Evolutionary conservation across 2,888 invertebrate species (phyloP).

Genomic region (Salpingus planirostris): DNA sequence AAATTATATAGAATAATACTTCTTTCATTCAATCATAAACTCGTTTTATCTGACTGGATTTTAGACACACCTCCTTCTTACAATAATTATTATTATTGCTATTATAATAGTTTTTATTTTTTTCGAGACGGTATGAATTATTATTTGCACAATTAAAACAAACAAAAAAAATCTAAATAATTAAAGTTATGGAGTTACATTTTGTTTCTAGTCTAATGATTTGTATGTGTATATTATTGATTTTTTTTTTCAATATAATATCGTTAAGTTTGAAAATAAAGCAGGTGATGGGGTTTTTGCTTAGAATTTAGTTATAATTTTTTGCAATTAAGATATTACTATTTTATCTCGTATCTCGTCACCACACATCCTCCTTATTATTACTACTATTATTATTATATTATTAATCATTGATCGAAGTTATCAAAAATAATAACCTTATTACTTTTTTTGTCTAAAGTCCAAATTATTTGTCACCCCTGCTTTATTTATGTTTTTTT

Average conservation of each 20-base stretch:
- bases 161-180: no score
- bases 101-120: no score
- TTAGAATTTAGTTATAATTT: slow-evolving; percentile 27
- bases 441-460: slow-evolving; percentile 29
- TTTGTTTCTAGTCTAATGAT: slow-evolving; percentile 31
- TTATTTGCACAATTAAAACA: no score
- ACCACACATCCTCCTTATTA: slow-evolving; percentile 23
- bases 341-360: slow-evolving; percentile 23
- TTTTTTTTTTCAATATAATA: slow-evolving; percentile 22
- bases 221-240: slow-evolving; percentile 24
- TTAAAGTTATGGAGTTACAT: no score
- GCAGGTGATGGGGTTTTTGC: slow-evolving; percentile 33
- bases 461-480: slow-evolving; percentile 30
- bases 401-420: no score
- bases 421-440: no score
- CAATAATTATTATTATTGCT: neutral
- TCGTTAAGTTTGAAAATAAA: slow-evolving; percentile 29
- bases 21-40: no score
- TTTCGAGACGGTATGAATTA: no score
- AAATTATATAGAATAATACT: no score
- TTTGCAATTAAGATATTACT: slow-evolving; percentile 22
- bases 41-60: no score
- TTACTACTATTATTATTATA: no score
- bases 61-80: no score
- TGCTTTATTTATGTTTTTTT: slow-evolving; percentile 31